Base-by-base conservation (phyloP, 2,113 vertebrate genomes). In the Peromyscus polionotus region DNA sequence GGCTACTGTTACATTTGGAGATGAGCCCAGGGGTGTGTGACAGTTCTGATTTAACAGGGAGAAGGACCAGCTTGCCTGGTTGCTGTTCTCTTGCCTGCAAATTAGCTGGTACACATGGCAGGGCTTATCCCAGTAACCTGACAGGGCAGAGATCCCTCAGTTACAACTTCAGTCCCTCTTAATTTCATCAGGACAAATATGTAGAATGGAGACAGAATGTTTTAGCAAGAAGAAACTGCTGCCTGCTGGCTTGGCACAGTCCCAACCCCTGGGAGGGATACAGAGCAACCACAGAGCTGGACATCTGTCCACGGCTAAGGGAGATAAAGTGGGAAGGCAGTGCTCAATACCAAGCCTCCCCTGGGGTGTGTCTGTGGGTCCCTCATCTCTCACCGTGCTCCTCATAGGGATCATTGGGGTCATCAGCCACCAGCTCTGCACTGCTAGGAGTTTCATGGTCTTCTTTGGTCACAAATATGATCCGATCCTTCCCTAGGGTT, bases 381-480 rank as follows among this genome's bases (percentile, higher is more conserved):
- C 89, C 4, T 0, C 0, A 31, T 19, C 96, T 97, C 99, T 98
- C 61, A 99, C 99, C 99, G 31, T 98, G 99, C 91, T 99, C 99
- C 97, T 99, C 99, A 0, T 99, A 99, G 0, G 99, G 99, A 83
- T 99, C 99, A 10, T 99, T 98, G 3, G 99, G 99, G 96, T 99
- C 99, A 92, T 99, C 99, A 17, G 99, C 99, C 65, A 99, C 98
- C 96, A 99, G 98, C 98, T 99, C 99, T 13, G 99, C 99, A 2
- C 98, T 99, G 98, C 99, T 99, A 1, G 99, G 99, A 0, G 99
- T 98, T 76, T 99, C 99, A 5, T 99, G 99, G 96, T 99, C 99
- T 96, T 99, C 99, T 97, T 99, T 99, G 97, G 99, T 99, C 36
- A 98, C 99, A 97, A 99, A 99, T 97, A 99, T 99, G 93, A 99